Percentiles rank a stretch among this genome's conserved stretches.
These are phyloP conservation scores for Hemicentrotus pulcherrimus DNA, from an alignment of 35 echinoderm and acorn worm species.

Conservation along the genomic window DNA sequence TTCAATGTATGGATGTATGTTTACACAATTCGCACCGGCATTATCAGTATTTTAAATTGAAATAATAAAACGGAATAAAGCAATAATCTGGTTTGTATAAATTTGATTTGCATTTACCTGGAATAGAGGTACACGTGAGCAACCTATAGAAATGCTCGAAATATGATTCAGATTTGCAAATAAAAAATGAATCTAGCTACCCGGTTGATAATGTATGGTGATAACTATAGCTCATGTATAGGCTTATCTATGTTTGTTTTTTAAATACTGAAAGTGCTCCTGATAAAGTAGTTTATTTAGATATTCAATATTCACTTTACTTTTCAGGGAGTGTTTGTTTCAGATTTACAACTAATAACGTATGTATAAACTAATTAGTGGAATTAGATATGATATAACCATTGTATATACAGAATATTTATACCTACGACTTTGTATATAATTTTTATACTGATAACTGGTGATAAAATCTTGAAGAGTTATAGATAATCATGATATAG, in stretches of 20 bases:
- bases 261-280: background rate
- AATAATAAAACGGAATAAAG: background rate
- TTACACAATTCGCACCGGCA: background rate
- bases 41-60: background rate
- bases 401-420: slow-evolving; percentile 45
- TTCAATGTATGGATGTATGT: background rate
- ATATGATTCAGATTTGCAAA: background rate
- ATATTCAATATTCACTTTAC: background rate
- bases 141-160: background rate
- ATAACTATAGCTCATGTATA: background rate
- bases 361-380: background rate
- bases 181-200: background rate
- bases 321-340: background rate
- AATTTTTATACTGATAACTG: slow-evolving; percentile 29
- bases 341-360: background rate
- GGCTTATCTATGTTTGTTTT: background rate
- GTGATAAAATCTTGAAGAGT: background rate
- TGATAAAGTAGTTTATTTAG: background rate
- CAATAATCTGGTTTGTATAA: background rate
- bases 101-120: background rate
- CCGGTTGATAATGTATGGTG: too few relatives aligned
- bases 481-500: slow-evolving; percentile 7
- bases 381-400: background rate
- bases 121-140: background rate
- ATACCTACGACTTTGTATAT: slow-evolving; percentile 39